Conservation (phyloP, 1,140 invertebrate species). For the Lamellibrachia luymesi region DNA sequence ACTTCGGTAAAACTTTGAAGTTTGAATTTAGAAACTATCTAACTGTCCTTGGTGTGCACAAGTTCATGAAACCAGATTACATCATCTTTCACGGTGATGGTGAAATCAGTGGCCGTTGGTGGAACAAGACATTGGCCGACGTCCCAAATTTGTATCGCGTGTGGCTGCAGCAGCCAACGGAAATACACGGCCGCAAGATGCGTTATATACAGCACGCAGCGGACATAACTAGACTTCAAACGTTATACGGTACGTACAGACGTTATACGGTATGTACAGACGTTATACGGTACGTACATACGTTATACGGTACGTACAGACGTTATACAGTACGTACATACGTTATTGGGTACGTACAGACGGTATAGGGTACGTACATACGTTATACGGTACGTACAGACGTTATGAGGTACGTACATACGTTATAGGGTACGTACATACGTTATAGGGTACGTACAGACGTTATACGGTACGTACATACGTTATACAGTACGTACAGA, state of each 20-base stretch:
- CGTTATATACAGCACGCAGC: neutral
- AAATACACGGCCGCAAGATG: neutral
- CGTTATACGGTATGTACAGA: no score
- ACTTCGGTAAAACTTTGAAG: neutral
- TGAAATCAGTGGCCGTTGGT: neutral
- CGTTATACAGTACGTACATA: no score
- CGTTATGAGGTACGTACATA: no score
- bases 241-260: neutral
- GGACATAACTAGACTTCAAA: neutral
- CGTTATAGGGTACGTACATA: no score
- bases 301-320: no score
- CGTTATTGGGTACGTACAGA: no score
- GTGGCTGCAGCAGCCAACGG: neutral
- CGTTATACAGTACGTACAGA: no score
- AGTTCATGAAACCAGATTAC: slow-evolving; percentile 12
- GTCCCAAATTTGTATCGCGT: slow-evolving; percentile 9
- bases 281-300: no score
- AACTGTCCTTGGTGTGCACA: neutral
- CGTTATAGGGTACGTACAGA: no score
- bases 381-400: no score
- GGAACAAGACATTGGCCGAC: neutral
- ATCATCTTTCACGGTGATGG: slow-evolving; percentile 14
- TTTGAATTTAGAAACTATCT: slow-evolving; percentile 11
- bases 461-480: no score
- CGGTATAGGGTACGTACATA: no score